Evolutionary conservation across 1,140 invertebrate genomes (phyloP).

Genomic region (Potamilus streckersoni): DNA sequence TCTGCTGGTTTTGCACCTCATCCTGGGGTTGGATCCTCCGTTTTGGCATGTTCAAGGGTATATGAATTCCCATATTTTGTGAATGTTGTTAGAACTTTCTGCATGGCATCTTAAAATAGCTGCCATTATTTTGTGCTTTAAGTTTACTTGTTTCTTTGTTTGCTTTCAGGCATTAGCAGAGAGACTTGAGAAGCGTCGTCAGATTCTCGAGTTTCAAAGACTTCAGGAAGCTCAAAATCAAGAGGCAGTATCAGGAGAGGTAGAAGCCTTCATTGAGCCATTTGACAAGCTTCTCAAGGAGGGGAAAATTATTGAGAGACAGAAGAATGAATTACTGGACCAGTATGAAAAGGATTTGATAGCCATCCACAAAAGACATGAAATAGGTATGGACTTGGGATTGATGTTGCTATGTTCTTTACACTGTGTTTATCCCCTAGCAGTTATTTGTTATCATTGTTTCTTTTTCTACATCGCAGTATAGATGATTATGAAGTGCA

Average conservation of each 20-base stretch:
- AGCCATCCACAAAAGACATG: conserved; percentile 32
- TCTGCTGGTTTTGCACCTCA: no score
- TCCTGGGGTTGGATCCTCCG: no score
- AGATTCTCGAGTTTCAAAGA: conserved; percentile 48
- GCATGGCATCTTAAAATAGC: not conserved
- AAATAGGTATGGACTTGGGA: conserved; percentile 29
- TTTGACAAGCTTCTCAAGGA: conserved; percentile 44
- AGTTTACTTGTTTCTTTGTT: not conserved
- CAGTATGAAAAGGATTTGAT: conserved; percentile 45
- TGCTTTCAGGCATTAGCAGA: conserved; percentile 52
- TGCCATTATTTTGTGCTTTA: not conserved
- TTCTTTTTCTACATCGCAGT: no score
- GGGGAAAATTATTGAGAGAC: conserved; percentile 47
- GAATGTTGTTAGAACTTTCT: not conserved
- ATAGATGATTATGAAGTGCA: no score
- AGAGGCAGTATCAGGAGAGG: conserved; percentile 29
- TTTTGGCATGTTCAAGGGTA: no score
- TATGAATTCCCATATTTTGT: not conserved
- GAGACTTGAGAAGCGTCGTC: conserved; percentile 47
- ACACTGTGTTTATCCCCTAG: no score
- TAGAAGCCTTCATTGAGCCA: conserved; percentile 36
- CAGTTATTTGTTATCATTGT: no score
- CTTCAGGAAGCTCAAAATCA: conserved; percentile 45
- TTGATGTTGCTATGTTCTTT: no score
- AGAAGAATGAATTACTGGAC: conserved; percentile 52